Conservation (phyloP, 2,113 vertebrate species). For the Sialia sialis region DNA sequence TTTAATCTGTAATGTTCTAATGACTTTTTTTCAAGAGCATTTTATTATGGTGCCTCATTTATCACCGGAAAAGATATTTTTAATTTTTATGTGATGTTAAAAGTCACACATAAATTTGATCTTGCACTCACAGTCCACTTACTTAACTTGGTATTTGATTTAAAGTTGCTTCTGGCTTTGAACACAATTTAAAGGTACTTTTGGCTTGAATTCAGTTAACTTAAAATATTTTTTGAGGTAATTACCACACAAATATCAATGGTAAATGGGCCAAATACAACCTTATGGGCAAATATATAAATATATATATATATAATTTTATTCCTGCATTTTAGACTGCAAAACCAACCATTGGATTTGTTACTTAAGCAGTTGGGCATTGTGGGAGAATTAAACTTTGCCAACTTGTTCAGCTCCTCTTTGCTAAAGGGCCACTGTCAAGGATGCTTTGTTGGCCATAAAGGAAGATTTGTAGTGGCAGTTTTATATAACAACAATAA, state of each 20-base stretch:
- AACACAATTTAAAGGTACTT: neutral
- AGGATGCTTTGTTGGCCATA: neutral
- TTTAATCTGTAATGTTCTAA: neutral
- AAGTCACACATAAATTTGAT: neutral
- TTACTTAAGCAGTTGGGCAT: neutral
- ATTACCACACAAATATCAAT: neutral
- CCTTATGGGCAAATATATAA: neutral
- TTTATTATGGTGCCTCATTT: neutral
- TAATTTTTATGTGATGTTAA: neutral
- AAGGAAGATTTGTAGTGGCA: neutral
- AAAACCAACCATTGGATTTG: neutral
- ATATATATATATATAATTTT: accelerated
- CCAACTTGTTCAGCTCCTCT: neutral
- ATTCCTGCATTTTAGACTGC: neutral
- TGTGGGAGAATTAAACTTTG: neutral
- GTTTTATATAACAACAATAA: neutral
- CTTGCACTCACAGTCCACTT: neutral
- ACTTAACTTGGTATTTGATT: neutral
- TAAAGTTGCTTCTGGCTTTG: neutral
- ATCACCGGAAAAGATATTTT: neutral
- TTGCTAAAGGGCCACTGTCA: neutral
- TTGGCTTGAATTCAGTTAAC: neutral
- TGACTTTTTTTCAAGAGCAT: neutral
- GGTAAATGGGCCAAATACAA: neutral
- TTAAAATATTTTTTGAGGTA: neutral